Base-by-base conservation (phyloP, 2,113 vertebrate species). In the Catagonus wagneri region DNA sequence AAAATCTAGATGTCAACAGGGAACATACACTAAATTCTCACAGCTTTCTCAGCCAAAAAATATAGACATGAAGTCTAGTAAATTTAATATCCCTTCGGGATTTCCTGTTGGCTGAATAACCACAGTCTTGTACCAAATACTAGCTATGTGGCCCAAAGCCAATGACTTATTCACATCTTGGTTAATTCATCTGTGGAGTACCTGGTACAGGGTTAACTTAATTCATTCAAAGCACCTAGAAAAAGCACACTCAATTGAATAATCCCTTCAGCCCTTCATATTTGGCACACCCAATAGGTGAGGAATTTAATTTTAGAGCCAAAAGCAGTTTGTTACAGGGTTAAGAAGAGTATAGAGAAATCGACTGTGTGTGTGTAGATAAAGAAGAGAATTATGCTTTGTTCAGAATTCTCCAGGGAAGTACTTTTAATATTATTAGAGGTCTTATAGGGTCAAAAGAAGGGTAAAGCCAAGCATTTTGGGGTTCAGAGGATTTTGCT, bases 231-330 rank as follows among this genome's bases (percentile, higher is more conserved):
- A 68, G 19, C 36, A 10, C 39, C 36, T 74, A 27, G 56, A 50
- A 79, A 10, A 22, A 66, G 78, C 12, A 32, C 32, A 71, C 74
- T 58, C 19, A 2, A 17, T 60, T 58, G 25, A 58, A 22, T 52
- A 32, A 23, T 20, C 9, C 22, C 4, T 52, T n/a, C n/a, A 20
- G 19, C 3, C 1, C 6, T 66, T 0, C n/a, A 4, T 25, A 19
- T 75, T 87, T 34, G 36, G 22, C 29, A 27, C 12, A 17, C 29
- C 78, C 14, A 54, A 22, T 15, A 54, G 13, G 36, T 17, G 1
- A 34, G 25, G 54, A 36, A 14, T 58, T 50, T 25, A 19, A 19
- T 69, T 65, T 32, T 12, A 83, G 36, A 61, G 1, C 22, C 23
- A 23, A 23, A 44, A 16, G 54, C 8, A 54, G n/a, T 61, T 39